phyloP scores from a whole-genome alignment of 2,888 invertebrate species.

The Galerucella nymphaeae region DNA sequence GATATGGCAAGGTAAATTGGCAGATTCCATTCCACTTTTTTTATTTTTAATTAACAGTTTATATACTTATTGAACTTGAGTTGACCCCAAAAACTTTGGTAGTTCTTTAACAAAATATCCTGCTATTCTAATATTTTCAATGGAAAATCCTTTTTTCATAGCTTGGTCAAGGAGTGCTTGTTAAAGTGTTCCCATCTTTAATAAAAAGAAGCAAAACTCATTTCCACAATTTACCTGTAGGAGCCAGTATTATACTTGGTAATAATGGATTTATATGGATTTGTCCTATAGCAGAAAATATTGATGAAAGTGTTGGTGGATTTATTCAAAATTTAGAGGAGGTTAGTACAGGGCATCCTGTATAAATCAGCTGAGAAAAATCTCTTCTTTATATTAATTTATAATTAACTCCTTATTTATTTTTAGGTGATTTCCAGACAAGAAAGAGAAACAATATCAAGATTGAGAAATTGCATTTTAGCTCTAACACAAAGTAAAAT shows the following conservation, averaged over 20 bases:
- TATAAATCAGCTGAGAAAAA: no score
- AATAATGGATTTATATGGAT: constrained; percentile 98
- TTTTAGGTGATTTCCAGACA: constrained; percentile 74
- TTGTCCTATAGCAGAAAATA: constrained; percentile 74
- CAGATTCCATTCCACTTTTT: no score
- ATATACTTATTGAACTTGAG: no score
- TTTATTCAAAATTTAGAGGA: constrained; percentile 82
- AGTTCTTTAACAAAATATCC: no score
- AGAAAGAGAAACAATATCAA: constrained; percentile 87
- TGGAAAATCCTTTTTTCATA: constrained; percentile 57
- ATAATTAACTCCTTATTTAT: constrained; percentile 38
- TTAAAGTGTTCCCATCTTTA: constrained; percentile 92
- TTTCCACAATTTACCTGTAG: constrained; percentile 92
- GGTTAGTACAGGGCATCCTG: constrained; percentile 53
- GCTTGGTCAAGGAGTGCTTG: constrained; percentile 87
- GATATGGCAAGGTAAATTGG: constrained; percentile 88
- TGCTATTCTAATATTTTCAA: no score
- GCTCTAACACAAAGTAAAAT: constrained; percentile 88
- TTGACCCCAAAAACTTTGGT: no score
- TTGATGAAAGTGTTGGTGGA: constrained; percentile 76
- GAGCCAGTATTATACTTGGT: constrained; percentile 92
- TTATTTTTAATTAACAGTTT: no score
- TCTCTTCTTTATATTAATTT: neutral
- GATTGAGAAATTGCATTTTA: constrained; percentile 90
- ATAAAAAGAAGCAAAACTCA: constrained; percentile 95